phyloP scores from a whole-genome alignment of 2,113 vertebrate genomes.

The Rissa tridactyla region DNA sequence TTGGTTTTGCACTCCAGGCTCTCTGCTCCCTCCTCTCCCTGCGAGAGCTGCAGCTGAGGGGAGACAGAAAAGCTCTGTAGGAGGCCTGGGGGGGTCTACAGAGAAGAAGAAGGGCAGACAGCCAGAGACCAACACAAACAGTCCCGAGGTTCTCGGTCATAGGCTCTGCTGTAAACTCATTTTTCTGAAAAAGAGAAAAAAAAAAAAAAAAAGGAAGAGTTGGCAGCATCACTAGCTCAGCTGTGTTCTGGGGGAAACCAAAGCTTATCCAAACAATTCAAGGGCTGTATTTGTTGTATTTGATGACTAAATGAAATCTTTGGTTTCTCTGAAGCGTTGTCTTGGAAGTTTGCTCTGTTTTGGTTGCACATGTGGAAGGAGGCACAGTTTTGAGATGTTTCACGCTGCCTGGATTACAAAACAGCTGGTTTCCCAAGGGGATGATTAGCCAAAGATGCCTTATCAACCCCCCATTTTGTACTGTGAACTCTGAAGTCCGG shows the following conservation, averaged over 20 bases:
- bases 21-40: not conserved
- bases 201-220: not conserved
- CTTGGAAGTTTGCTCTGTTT: not conserved
- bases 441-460: not conserved
- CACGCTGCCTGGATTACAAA: not conserved
- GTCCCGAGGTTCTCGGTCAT: not conserved
- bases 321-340: not conserved
- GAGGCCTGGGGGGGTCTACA: not conserved
- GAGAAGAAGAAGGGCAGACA: conserved; percentile 12
- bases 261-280: not conserved
- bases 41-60: not conserved
- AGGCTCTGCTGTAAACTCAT: not conserved
- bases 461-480: not conserved
- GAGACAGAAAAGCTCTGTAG: conserved; percentile 37
- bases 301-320: not conserved
- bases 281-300: not conserved
- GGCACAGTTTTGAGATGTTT: not conserved
- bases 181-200: not conserved
- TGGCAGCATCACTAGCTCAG: conserved; percentile 17
- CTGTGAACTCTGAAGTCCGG: not conserved
- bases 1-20: not conserved
- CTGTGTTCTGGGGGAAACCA: conserved; percentile 16
- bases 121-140: conserved; percentile 13
- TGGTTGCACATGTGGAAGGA: not conserved
- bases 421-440: not conserved